phyloP scores from a whole-genome alignment of 2,797 vertebrate species.

The Geotrypetes seraphini region DNA sequence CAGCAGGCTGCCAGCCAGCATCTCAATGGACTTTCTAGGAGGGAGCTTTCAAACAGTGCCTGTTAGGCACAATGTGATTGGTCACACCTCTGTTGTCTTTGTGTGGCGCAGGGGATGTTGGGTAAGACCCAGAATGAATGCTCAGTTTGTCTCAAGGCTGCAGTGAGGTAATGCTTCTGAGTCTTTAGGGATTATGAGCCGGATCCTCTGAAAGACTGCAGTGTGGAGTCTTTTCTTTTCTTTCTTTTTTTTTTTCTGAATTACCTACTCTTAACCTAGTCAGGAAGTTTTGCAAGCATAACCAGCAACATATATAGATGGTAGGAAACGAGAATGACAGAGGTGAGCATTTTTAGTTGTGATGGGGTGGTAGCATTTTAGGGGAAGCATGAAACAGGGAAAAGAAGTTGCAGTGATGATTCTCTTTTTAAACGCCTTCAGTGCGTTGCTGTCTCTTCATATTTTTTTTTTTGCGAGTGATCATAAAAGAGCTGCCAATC shows the following conservation, averaged over 20 bases:
- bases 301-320: constrained; percentile 7
- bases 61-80: constrained; percentile 77
- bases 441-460: no score
- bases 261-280: constrained; percentile 27
- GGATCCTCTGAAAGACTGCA: constrained; percentile 53
- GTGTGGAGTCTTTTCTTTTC: constrained; percentile 45
- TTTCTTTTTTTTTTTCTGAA: constrained; percentile 37
- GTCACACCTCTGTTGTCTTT: constrained; percentile 95
- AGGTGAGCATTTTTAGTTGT: constrained; percentile 8
- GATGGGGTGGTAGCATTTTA: constrained; percentile 3
- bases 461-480: no score
- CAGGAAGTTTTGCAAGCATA: constrained; percentile 23
- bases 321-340: constrained; percentile 2
- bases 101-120: constrained; percentile 79
- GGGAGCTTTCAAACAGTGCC: constrained; percentile 57
- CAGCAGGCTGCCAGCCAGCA: constrained; percentile 65
- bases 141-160: constrained; percentile 73
- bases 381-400: not conserved
- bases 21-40: constrained; percentile 70
- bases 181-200: constrained; percentile 56
- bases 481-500: no score
- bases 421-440: not conserved
- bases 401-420: not conserved
- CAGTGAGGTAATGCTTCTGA: constrained; percentile 60
- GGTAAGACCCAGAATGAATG: constrained; percentile 78